Percentiles rank a stretch among this genome's conserved stretches.
phyloP scores from a whole-genome alignment of 2,888 invertebrate genomes.

The Lepas anatifera region DNA sequence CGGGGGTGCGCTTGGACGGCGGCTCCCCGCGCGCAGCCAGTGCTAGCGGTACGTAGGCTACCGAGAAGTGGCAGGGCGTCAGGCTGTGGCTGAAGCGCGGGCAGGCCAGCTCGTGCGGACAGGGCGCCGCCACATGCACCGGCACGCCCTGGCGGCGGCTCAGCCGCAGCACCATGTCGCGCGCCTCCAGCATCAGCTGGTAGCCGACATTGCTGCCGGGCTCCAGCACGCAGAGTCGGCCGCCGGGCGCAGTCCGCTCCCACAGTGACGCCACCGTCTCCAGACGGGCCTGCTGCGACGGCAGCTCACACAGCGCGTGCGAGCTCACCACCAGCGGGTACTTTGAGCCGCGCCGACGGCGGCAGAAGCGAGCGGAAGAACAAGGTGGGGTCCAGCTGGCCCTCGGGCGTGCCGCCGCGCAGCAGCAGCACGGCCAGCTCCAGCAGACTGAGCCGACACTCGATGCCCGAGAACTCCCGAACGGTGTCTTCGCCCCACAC shows the following conservation, averaged over 20 bases:
- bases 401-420: constrained; percentile 15
- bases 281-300: constrained; percentile 18
- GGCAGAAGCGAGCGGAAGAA: constrained; percentile 21
- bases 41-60: constrained; percentile 14
- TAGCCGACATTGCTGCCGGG: constrained; percentile 21
- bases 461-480: constrained; percentile 20
- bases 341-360: constrained; percentile 17
- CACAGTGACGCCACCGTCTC: constrained; percentile 21
- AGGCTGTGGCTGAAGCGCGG: constrained; percentile 19
- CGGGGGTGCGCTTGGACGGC: not conserved
- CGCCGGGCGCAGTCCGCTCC: constrained; percentile 20
- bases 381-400: constrained; percentile 14
- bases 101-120: constrained; percentile 22
- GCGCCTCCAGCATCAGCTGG: constrained; percentile 20
- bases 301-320: constrained; percentile 19
- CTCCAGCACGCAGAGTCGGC: constrained; percentile 21
- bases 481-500: constrained; percentile 20
- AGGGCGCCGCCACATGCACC: constrained; percentile 22
- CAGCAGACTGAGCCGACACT: constrained; percentile 19
- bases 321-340: constrained; percentile 21
- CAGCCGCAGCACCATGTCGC: constrained; percentile 19
- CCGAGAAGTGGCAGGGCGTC: constrained; percentile 20
- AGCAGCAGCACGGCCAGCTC: constrained; percentile 19
- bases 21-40: not conserved
- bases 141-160: not conserved